phyloP scores from a whole-genome alignment of 2,888 invertebrate genomes.

The Eurois occulta region DNA sequence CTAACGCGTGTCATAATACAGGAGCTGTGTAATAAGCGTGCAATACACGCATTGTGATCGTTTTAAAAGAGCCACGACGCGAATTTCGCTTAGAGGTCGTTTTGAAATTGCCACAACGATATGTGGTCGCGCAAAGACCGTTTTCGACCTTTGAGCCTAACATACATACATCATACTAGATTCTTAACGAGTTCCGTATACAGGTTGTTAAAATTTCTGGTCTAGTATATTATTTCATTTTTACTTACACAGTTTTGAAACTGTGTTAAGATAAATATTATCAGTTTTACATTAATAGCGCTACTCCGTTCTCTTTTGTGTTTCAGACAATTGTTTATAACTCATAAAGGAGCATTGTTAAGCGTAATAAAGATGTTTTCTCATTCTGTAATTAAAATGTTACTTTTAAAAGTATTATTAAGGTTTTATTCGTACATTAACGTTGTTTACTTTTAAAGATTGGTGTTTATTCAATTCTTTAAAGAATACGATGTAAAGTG shows the following conservation, averaged over 20 bases:
- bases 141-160: too few relatives aligned
- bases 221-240: neutral
- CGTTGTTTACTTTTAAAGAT: constrained; percentile 9
- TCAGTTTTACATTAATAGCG: constrained; percentile 34
- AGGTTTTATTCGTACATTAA: neutral
- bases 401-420: neutral
- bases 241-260: neutral
- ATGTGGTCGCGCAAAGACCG: too few relatives aligned
- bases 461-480: neutral
- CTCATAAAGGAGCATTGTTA: constrained; percentile 36
- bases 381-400: constrained; percentile 30
- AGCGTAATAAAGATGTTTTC: constrained; percentile 36
- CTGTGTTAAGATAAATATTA: constrained; percentile 12
- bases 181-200: neutral
- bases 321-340: constrained; percentile 43
- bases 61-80: too few relatives aligned
- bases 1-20: too few relatives aligned
- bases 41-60: too few relatives aligned
- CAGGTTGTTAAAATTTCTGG: neutral
- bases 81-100: too few relatives aligned
- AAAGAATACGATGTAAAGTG: neutral
- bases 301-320: constrained; percentile 30
- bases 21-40: too few relatives aligned
- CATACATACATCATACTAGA: too few relatives aligned
- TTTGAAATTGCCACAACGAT: too few relatives aligned